Evolutionary conservation across 2,113 vertebrate species (phyloP).

Genomic region (Sylvicapra grimmia): DNA sequence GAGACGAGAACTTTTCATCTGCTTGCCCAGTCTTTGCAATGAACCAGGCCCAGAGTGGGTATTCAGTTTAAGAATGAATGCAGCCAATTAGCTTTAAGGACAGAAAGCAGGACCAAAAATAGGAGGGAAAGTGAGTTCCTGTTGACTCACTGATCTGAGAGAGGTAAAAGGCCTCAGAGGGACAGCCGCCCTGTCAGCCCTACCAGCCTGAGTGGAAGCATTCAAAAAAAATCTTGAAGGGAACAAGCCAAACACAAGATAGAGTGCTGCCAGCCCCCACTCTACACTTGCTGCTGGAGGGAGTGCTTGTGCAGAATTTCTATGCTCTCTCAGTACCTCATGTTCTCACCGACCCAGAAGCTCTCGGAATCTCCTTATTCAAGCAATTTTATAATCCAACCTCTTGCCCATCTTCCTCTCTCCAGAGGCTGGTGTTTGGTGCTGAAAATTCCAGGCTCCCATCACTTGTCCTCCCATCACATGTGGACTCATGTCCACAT

Average conservation of each 20-base stretch:
- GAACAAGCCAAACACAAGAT: neutral
- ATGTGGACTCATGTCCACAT: neutral
- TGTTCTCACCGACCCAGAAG: neutral
- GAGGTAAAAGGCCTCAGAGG: neutral
- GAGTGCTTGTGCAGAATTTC: fast-evolving
- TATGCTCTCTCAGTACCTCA: neutral
- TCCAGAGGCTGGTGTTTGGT: neutral
- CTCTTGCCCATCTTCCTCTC: neutral
- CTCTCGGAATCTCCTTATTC: neutral
- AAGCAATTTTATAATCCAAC: neutral
- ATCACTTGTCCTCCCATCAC: neutral
- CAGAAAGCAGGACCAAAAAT: neutral
- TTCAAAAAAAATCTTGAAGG: neutral
- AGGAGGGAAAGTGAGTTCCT: neutral
- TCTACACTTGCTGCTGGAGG: neutral
- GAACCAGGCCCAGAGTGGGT: neutral
- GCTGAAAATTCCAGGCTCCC: neutral
- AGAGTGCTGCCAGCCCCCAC: neutral
- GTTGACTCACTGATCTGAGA: neutral
- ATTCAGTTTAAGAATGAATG: neutral
- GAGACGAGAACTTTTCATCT: neutral
- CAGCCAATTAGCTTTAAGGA: neutral
- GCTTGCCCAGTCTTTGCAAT: neutral
- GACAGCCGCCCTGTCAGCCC: neutral
- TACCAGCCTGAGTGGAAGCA: neutral